Percentiles rank a stretch among this genome's conserved stretches.
These are phyloP conservation scores for Bombyx mori DNA, from an alignment of 1,140 invertebrate genomes.

Conservation along the genomic window ASM3026992v2 NC_085109.1:7776001-7776500, in stretches of 20 bases:
- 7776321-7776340: conserved; percentile 8
- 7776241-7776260: neutral
- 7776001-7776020: too few relatives aligned
- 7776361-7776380: conserved; percentile 10
- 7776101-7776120: too few relatives aligned
- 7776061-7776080: too few relatives aligned
- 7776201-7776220: too few relatives aligned
- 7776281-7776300: neutral
- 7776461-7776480: conserved; percentile 3
- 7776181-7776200: too few relatives aligned
- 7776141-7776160: too few relatives aligned
- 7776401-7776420: conserved; percentile 23
- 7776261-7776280: neutral
- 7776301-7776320: neutral
- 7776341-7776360: conserved; percentile 7
- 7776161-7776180: too few relatives aligned
- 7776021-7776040: too few relatives aligned
- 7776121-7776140: too few relatives aligned
- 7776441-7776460: conserved; percentile 12
- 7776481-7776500: neutral
- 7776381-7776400: conserved; percentile 22
- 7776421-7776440: conserved; percentile 15
- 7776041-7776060: too few relatives aligned
- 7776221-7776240: too few relatives aligned
- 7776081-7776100: too few relatives aligned